Base-by-base conservation (phyloP, 2,113 vertebrate species). In the Epinephelus cyanopodus region DNA sequence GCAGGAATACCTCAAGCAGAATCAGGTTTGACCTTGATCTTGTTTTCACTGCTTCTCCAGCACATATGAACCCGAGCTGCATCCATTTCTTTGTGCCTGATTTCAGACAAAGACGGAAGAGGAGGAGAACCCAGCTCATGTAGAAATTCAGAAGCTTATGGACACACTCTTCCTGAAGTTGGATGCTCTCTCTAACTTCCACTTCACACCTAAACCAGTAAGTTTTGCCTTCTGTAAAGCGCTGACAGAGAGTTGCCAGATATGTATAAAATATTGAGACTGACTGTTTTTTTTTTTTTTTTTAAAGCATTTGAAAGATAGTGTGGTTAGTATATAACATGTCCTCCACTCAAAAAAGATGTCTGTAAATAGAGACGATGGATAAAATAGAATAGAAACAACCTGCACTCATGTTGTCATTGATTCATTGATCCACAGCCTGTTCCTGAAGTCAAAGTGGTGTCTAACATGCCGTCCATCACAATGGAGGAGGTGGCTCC, bases 401-500 rank as follows among this genome's bases (percentile, higher is more conserved):
- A 45, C 13, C 6, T 5, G 2, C 14, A 29, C 67, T 77, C 3
- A 77, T 39, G 18, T 72, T 79, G 3, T 0, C 15, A 76, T 90
- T 94, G 77, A 3, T 82, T 0, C 15, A 76, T 90, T 94, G 77
- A 3, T 82, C 70, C 42, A 65, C 77, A 99, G 98, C 94, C 96
- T 7, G 92, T 96, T 76, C 97, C 98, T 68, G 98, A 99, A 85
- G 95, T 99, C 65, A 99, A 98, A 91, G 96, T 99, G 1, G 95
- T 99, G 23, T 99, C 98, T 0, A 99, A 99, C 82, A 88, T 99
- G 85, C 98, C 98, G 0, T 96, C 98, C 3, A 93, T 99, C 71
- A 93, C 93, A 56, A 97, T 99, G 97, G 98, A 99, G 91, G 98
- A 99, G 77, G 98, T 99, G 39, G 97, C 98, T 73, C 98, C 98